Evolutionary conservation across 2,888 invertebrate species (phyloP).

Genomic region (Apoda limacodes): DNA sequence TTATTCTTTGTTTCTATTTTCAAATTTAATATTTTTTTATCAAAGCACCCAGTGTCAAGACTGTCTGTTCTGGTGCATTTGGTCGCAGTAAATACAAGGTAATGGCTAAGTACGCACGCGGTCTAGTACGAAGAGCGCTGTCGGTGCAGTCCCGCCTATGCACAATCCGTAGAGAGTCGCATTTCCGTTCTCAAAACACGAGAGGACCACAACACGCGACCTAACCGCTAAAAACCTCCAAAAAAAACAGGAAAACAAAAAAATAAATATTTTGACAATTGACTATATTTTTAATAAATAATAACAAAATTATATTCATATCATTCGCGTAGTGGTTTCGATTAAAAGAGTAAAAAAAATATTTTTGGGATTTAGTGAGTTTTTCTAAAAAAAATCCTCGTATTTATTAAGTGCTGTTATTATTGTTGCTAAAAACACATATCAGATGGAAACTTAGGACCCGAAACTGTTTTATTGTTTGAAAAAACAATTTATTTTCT

Average conservation of each 20-base stretch:
- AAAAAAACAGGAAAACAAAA: conserved; percentile 36
- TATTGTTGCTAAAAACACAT: conserved; percentile 41
- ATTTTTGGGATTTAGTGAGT: conserved; percentile 53
- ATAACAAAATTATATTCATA: conserved; percentile 51
- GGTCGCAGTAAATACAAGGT: conserved; percentile 69
- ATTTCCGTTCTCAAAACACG: conserved; percentile 51
- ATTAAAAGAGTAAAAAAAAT: conserved; percentile 19
- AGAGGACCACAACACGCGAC: conserved; percentile 57
- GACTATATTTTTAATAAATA: conserved; percentile 46
- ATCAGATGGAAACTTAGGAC: conserved; percentile 66
- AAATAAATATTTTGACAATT: conserved; percentile 45
- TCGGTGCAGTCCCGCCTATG: conserved; percentile 69
- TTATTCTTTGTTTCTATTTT: too few species aligned
- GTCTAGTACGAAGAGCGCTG: conserved; percentile 67
- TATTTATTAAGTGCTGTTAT: conserved; percentile 32
- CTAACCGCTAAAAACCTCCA: conserved; percentile 56
- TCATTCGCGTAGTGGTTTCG: conserved; percentile 44
- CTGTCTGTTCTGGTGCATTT: conserved; percentile 26
- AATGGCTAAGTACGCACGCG: conserved; percentile 70
- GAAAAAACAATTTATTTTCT: too few species aligned
- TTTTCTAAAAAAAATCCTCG: conserved; percentile 36
- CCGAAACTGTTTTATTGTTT: conserved; percentile 55
- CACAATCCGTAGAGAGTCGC: conserved; percentile 65
- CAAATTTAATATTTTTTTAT: background rate
- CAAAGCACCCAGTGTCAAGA: conserved; percentile 45